These are phyloP conservation scores for Sceloporus undulatus DNA, from an alignment of 2,113 vertebrate genomes.

Conservation along the genomic window DNA sequence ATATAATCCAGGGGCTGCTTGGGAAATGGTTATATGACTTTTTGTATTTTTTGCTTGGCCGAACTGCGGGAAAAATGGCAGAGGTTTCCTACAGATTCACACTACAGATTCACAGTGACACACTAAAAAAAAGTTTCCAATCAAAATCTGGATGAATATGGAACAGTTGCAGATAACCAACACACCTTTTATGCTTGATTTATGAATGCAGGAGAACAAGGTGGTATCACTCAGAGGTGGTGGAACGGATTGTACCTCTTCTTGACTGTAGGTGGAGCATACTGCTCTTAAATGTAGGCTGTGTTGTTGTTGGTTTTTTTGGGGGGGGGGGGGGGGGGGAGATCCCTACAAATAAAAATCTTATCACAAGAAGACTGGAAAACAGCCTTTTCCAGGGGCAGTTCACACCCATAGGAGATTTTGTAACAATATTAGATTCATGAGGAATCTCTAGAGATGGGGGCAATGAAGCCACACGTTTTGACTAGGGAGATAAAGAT, in stretches of 20 bases:
- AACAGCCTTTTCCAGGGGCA: not conserved
- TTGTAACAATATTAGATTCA: too few relatives aligned
- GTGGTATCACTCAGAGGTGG: not conserved
- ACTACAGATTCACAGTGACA: not conserved
- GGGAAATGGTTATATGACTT: not conserved
- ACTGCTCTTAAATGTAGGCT: not conserved
- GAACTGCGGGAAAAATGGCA: not conserved
- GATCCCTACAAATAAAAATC: not conserved
- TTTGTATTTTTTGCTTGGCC: not conserved
- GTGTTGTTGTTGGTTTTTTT: not conserved
- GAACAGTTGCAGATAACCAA: not conserved
- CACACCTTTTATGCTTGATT: not conserved
- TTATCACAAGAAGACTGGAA: not conserved
- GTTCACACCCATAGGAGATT: not conserved
- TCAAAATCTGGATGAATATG: not conserved
- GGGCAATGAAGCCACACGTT: too few relatives aligned
- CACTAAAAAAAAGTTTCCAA: not conserved
- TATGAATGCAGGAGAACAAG: not conserved
- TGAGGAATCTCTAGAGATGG: too few relatives aligned
- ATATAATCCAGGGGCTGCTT: too few relatives aligned
- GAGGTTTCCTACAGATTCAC: not conserved
- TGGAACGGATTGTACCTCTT: not conserved
- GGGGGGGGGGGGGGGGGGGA: too few relatives aligned
- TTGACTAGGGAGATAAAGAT: too few relatives aligned
- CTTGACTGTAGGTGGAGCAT: not conserved